Evolutionary conservation across 2,113 vertebrate species (phyloP), one percentile per base, ranked within the genome.

Genomic region (Trogon melanurus): DNA sequence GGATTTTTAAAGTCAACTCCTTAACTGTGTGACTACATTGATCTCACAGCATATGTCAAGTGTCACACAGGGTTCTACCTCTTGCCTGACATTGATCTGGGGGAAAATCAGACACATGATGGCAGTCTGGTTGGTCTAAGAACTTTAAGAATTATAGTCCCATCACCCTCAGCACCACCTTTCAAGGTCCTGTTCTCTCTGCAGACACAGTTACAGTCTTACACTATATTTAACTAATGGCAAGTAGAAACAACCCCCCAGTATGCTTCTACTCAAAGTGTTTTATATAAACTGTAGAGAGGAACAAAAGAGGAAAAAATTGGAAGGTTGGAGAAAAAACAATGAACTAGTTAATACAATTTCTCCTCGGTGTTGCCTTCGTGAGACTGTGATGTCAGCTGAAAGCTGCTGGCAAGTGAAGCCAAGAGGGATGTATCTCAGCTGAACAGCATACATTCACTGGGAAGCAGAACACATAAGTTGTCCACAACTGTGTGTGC

Each of bases 1-100:
- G 38, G 22, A 54, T 19, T 80, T 75, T 34, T 34, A 61, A 36
- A 62, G 44, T 48, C 69, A 32, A 5, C 45, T 41, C 57, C n/a
- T 25, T 82, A 64, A 22, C 30, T 21, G 13, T 18, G n/a, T 54
- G n/a, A 60, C 18, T 58, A 50, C 18, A 51, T 3, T 23, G 12
- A 12, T 45, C 34, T 67, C 44, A 16, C 6, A 45, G 16, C 26
- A 30, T 7, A 32, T 1, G 1, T 17, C 9, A 66, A 47, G n/a
- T 27, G n/a, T 45, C 61, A 74, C 50, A 21, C 15, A 15, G 23
- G 20, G 32, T 67, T 67, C 60, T 69, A 15, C 34, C 53, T 51
- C 25, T 34, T 56, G 41, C 19, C 16, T 1, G 1, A 32, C 9
- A 26, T 27, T 1, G 0, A n/a, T 12, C 57, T 56, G 15, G 15